A percentile compares a stretch with the other conserved stretches of the same genome.
Evolutionary conservation across 2,797 vertebrate genomes (phyloP).

Genomic region (Poecilia wingei): DNA sequence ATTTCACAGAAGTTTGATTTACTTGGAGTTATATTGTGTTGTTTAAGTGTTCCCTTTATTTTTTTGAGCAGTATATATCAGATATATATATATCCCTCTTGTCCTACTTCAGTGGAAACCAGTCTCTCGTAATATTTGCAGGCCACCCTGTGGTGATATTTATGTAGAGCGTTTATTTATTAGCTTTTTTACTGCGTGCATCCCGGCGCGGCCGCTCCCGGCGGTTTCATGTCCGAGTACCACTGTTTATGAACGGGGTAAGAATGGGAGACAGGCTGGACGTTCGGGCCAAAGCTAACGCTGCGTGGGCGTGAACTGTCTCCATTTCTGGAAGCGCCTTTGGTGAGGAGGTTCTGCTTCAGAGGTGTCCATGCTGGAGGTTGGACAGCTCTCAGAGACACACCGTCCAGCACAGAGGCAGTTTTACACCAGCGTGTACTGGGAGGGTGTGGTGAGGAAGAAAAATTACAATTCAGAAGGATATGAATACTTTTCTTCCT

Average conservation of each 20-base stretch:
- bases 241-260: conserved; percentile 56
- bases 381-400: neutral
- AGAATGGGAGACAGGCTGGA: conserved; percentile 50
- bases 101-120: neutral
- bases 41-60: too few species aligned
- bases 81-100: neutral
- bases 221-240: conserved; percentile 51
- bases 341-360: neutral
- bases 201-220: conserved; percentile 41
- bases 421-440: neutral
- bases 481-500: neutral
- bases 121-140: conserved; percentile 39
- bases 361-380: neutral
- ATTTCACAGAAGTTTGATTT: too few species aligned
- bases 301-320: conserved; percentile 50
- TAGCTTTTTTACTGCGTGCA: conserved; percentile 56
- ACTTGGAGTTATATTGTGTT: too few species aligned
- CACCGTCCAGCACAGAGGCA: neutral
- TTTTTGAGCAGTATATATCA: too few species aligned
- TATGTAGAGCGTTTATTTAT: conserved; percentile 35
- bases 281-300: conserved; percentile 40
- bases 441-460: neutral
- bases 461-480: neutral
- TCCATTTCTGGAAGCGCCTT: neutral
- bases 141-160: conserved; percentile 61